Evolutionary conservation across 2,797 vertebrate genomes (phyloP).

Genomic region (Erethizon dorsatum): DNA sequence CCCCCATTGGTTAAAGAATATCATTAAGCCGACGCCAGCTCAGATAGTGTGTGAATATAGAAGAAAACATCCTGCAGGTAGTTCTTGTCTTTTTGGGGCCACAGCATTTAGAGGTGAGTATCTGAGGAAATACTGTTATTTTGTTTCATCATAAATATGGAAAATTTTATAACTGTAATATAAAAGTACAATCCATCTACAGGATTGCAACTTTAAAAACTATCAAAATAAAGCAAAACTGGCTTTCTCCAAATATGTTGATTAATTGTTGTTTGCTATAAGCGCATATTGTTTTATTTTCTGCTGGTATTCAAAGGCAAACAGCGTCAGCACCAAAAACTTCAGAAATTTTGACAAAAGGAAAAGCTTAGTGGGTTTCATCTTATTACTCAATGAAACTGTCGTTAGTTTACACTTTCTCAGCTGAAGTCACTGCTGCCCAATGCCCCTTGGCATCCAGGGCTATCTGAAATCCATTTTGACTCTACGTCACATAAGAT

Average conservation of each 20-base stretch:
- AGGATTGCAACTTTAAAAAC: background rate
- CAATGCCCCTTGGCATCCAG: background rate
- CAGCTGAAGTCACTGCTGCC: background rate
- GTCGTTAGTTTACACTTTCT: background rate
- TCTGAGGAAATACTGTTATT: background rate
- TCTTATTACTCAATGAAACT: background rate
- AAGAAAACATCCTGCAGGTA: background rate
- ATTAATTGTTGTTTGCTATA: background rate
- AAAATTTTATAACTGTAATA: background rate
- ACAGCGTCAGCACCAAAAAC: background rate
- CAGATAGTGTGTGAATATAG: background rate
- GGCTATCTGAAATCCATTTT: background rate
- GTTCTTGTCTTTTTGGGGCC: background rate
- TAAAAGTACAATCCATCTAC: background rate
- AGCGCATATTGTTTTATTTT: background rate
- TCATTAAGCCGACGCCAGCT: background rate
- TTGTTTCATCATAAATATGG: background rate
- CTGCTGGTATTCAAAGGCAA: conserved; percentile 14
- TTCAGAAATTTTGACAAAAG: background rate
- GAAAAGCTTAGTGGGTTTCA: background rate
- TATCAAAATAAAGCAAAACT: conserved; percentile 15
- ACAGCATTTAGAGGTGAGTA: background rate
- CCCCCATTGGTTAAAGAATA: background rate
- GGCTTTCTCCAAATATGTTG: conserved; percentile 10
- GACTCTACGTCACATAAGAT: background rate